A percentile compares a stretch with the other conserved stretches of the same genome.
Evolutionary conservation across 2,113 vertebrate species (phyloP).

Genomic region (Terrapene triunguis): DNA sequence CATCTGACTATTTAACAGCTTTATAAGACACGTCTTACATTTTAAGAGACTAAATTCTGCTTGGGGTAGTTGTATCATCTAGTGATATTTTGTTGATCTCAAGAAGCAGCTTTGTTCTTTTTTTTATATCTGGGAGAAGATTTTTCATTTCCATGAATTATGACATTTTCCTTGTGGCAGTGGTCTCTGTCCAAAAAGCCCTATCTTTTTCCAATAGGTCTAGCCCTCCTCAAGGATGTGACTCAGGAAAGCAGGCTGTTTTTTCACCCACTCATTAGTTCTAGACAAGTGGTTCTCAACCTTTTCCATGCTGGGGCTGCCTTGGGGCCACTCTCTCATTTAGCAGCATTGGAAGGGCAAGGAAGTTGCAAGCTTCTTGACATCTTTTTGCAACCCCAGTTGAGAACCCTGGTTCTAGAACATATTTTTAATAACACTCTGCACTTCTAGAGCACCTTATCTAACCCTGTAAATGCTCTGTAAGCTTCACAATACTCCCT

Average conservation of each 20-base stretch:
- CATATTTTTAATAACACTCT: neutral
- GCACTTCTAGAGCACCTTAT: neutral
- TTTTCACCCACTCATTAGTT: neutral
- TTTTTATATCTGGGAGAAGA: neutral
- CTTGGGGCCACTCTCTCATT: neutral
- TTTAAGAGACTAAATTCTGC: neutral
- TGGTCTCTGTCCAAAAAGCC: neutral
- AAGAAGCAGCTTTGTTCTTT: neutral
- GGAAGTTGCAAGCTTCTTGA: neutral
- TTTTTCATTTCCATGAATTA: neutral
- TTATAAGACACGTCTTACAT: neutral
- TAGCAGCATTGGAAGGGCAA: neutral
- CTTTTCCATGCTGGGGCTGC: rapidly evolving
- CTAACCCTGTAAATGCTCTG: neutral
- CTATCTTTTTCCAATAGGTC: neutral
- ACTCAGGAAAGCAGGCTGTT: neutral
- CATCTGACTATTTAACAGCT: neutral
- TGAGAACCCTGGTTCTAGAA: neutral
- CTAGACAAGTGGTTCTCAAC: neutral
- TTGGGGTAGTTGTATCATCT: neutral
- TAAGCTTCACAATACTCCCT: neutral
- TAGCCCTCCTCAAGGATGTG: neutral
- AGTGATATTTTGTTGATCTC: neutral
- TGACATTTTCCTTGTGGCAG: neutral
- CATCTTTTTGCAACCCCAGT: neutral